phyloP scores from a whole-genome alignment of 2,797 vertebrate species.

The Perodicticus potto region DNA sequence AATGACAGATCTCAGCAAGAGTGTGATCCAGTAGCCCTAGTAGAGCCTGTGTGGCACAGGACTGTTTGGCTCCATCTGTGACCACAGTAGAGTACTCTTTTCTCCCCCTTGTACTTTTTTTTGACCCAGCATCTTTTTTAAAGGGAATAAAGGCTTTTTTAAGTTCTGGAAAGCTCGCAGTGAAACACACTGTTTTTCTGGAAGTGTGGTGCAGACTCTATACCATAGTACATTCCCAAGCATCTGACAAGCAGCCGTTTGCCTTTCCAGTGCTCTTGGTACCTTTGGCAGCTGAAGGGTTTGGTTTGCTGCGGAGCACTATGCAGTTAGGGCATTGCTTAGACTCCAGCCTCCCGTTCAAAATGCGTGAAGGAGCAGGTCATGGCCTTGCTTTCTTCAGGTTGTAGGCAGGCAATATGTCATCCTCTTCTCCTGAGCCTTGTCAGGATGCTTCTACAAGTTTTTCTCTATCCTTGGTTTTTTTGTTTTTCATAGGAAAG shows the following conservation, averaged over 20 bases:
- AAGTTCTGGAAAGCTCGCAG: slow-evolving; percentile 84
- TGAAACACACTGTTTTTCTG: slow-evolving; percentile 84
- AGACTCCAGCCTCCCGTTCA: slow-evolving; percentile 79
- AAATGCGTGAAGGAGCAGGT: slow-evolving; percentile 77
- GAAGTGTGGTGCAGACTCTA: slow-evolving; percentile 83
- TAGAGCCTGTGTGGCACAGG: slow-evolving; percentile 87
- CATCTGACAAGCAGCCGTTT: slow-evolving; percentile 75
- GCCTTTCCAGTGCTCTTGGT: slow-evolving; percentile 72
- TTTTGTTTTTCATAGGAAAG: slow-evolving; percentile 82
- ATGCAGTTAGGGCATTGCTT: slow-evolving; percentile 70
- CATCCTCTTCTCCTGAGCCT: slow-evolving; percentile 80
- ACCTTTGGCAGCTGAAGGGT: slow-evolving; percentile 80
- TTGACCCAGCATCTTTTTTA: slow-evolving; percentile 83
- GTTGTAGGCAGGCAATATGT: slow-evolving; percentile 83
- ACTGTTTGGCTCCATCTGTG: slow-evolving; percentile 85
- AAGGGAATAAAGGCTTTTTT: slow-evolving; percentile 86
- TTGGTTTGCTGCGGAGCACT: slow-evolving; percentile 79
- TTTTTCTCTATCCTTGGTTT: slow-evolving; percentile 52
- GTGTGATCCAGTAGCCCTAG: slow-evolving; percentile 98
- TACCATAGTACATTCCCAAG: slow-evolving; percentile 81
- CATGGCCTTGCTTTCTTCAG: slow-evolving; percentile 80
- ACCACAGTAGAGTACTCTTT: slow-evolving; percentile 86
- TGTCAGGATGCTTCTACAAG: slow-evolving; percentile 79
- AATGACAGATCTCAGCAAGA: slow-evolving; percentile 99
- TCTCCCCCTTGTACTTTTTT: slow-evolving; percentile 17